Conservation (phyloP, 2,797 vertebrate genomes). For the Galagoides demidoff region DNA sequence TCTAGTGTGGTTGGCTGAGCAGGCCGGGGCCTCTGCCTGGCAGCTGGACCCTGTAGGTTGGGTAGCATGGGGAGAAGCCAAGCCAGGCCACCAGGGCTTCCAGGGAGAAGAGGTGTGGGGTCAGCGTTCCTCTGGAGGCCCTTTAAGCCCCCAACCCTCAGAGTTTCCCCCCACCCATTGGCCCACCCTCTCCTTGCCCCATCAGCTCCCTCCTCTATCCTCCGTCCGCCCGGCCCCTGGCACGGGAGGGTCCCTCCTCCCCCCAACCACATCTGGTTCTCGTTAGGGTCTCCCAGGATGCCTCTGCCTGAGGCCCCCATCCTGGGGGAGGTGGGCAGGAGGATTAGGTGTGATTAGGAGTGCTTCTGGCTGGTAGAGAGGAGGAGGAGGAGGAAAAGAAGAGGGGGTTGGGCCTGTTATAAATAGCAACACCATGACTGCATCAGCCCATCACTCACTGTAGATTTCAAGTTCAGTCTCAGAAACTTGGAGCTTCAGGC, state of each 20-base stretch:
- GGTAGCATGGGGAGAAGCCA: neutral
- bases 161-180: neutral
- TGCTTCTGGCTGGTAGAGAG: slow-evolving; percentile 61
- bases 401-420: slow-evolving; percentile 79
- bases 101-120: slow-evolving; percentile 81
- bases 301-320: slow-evolving; percentile 77
- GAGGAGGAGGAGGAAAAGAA: slow-evolving; percentile 72
- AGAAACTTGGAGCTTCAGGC: slow-evolving; percentile 78
- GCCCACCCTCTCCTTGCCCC: slow-evolving; percentile 35
- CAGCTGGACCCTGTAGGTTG: neutral
- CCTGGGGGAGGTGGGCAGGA: slow-evolving; percentile 83
- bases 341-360: slow-evolving; percentile 87
- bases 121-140: slow-evolving; percentile 69
- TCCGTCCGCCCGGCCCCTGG: slow-evolving; percentile 63
- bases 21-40: neutral
- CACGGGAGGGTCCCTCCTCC: slow-evolving; percentile 80
- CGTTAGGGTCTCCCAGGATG: slow-evolving; percentile 87
- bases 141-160: slow-evolving; percentile 8
- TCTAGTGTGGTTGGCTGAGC: slow-evolving; percentile 64
- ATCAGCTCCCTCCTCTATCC: slow-evolving; percentile 49
- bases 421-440: slow-evolving; percentile 86
- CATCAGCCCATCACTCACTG: slow-evolving; percentile 82
- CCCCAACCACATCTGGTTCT: slow-evolving; percentile 88
- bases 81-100: slow-evolving; percentile 48
- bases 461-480: slow-evolving; percentile 83